These are phyloP conservation scores for Erynnis tages DNA, from an alignment of 2,888 invertebrate genomes.

Conservation along the genomic window DNA sequence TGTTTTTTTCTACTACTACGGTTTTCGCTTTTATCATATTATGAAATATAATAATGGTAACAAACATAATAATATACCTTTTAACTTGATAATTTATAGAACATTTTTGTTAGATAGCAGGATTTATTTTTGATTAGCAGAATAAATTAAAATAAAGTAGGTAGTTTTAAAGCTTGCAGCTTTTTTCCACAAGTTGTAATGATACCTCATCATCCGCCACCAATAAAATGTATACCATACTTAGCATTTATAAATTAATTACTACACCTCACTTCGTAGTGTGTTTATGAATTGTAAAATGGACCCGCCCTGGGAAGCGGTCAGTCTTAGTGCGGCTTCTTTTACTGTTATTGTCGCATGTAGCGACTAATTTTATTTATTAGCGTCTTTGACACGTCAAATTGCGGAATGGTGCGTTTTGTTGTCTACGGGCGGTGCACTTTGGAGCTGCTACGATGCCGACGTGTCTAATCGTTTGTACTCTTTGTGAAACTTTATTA, in stretches of 20 bases:
- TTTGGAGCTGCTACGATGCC: constrained; percentile 41
- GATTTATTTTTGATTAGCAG: too few relatives aligned
- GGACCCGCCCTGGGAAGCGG: constrained; percentile 27
- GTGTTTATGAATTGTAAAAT: background rate
- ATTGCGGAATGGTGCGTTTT: constrained; percentile 59
- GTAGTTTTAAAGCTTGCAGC: too few relatives aligned
- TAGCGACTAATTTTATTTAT: constrained; percentile 75
- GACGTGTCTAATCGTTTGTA: constrained; percentile 6
- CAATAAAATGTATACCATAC: background rate
- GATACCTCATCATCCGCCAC: background rate
- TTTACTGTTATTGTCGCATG: constrained; percentile 48
- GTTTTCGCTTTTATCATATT: too few relatives aligned
- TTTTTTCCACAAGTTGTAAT: too few relatives aligned
- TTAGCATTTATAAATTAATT: too few relatives aligned
- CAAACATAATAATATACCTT: background rate
- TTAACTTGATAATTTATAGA: too few relatives aligned
- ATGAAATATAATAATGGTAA: too few relatives aligned
- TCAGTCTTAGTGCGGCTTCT: constrained; percentile 49
- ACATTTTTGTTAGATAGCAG: too few relatives aligned
- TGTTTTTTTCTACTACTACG: background rate
- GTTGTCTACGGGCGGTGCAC: constrained; percentile 50
- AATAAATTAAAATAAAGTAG: too few relatives aligned
- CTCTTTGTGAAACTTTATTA: background rate
- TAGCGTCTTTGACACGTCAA: constrained; percentile 63
- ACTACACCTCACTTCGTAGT: too few relatives aligned